Evolutionary conservation across 2,797 vertebrate species (phyloP), one percentile per base, ranked within the genome.

Genomic region (Lepus townsendii): DNA sequence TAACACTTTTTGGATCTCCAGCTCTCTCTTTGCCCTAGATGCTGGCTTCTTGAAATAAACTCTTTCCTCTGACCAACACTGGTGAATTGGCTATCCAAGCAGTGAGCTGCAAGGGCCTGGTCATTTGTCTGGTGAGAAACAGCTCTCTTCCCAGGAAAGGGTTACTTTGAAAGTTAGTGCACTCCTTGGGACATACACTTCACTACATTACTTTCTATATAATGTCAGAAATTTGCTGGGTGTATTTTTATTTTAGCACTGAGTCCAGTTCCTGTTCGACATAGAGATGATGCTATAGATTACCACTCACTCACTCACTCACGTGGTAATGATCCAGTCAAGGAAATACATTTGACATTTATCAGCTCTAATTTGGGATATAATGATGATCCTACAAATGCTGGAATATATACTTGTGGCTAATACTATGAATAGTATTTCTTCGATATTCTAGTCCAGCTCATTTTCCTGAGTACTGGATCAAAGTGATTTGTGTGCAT

Each of bases 281-380:
- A 95, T 79, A 16, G 5, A 83, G n/a, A 83, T 42, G 5, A 66
- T 27, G 66, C 10, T 30, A 82, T 30, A 72, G 26, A 52, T 66
- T 83, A 90, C 47, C 42, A 32, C 24, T 62, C 57, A 35, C 35
- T 35, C 35, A 69, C 10, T 35, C 35, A 69, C 10, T 7, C 26
- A 54, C 24, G 68, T 47, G 5, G 22, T 57, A 88, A 73, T 78
- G 77, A 63, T 80, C 72, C 42, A 52, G 4, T 82, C 47, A 68
- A 95, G 26, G 22, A 78, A 87, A 90, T 10, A 47, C 35, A 82
- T 50, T 75, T n/a, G 27, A 4, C 78, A 47, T 66, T 95, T 75
- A 91, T 62, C 30, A 83, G 72, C 71, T 90, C 27, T 91, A 75
- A 83, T 79, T 92, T 89, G 42, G 10, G 57, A 76, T 88, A 54